These are phyloP conservation scores for Tigriopus californicus DNA, from an alignment of 2,888 invertebrate genomes.

Conservation along the genomic window DNA sequence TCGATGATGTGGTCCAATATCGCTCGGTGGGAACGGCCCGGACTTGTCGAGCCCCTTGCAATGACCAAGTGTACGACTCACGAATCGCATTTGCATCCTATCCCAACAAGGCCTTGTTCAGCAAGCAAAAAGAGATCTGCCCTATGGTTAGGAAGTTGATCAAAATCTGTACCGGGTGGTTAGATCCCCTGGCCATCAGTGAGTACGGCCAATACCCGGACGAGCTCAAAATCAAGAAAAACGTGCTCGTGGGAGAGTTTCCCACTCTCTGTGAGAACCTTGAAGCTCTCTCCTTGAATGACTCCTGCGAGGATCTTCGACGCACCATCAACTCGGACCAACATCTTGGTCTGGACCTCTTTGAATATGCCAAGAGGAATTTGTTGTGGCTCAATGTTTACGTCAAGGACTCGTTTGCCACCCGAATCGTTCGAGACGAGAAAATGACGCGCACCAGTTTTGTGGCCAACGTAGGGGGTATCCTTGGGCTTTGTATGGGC, in stretches of 20 bases:
- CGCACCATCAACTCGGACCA: not conserved
- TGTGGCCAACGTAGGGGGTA: conserved; percentile 10
- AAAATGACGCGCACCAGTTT: conserved; percentile 12
- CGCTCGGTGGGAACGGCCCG: not conserved
- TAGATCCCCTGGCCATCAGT: conserved; percentile 4
- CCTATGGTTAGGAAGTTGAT: conserved; percentile 2
- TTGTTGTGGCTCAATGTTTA: conserved; percentile 12
- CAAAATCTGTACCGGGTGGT: conserved; percentile 9
- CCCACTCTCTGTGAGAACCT: not conserved
- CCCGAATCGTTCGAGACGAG: conserved; percentile 10
- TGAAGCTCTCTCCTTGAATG: not conserved
- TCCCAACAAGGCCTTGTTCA: conserved; percentile 1
- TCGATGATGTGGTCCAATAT: conserved; percentile 2
- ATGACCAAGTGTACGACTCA: conserved; percentile 10
- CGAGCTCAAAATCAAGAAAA: conserved; percentile 14
- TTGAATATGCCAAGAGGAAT: conserved; percentile 2
- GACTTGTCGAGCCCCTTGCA: conserved; percentile 1
- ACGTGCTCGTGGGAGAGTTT: not conserved
- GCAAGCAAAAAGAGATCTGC: conserved; percentile 4
- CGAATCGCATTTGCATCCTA: conserved; percentile 8
- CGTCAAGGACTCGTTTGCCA: conserved; percentile 9
- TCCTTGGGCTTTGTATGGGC: conserved; percentile 10
- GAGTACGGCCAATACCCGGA: conserved; percentile 9
- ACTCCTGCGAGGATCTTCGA: not conserved
- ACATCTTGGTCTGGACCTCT: not conserved